Evolutionary conservation across 2,113 vertebrate genomes (phyloP).

Genomic region (Ibidorhyncha struthersii): DNA sequence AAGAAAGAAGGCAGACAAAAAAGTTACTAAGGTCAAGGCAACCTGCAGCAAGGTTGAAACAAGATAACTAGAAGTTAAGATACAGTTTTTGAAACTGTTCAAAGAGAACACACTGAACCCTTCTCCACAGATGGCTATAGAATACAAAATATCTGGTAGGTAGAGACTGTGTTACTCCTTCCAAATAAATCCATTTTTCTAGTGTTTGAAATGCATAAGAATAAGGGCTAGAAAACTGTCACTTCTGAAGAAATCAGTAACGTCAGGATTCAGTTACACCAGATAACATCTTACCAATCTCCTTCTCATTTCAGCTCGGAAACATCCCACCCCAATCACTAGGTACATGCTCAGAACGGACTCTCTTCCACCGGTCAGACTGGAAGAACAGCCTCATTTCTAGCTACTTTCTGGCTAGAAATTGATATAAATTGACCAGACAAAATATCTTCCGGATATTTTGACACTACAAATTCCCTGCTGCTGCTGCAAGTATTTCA

Average conservation of each 20-base stretch:
- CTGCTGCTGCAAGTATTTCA: neutral
- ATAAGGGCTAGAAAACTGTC: neutral
- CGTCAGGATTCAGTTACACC: neutral
- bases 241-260: neutral
- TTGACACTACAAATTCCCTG: neutral
- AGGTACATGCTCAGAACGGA: neutral
- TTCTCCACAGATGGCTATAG: neutral
- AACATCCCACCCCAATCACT: neutral
- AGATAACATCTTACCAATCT: neutral
- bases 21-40: neutral
- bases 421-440: neutral
- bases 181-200: neutral
- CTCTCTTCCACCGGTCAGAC: neutral
- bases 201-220: neutral
- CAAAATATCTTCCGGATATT: neutral
- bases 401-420: neutral
- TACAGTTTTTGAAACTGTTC: neutral
- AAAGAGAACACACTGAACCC: neutral
- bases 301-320: neutral
- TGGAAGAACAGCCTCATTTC: neutral
- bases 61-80: neutral
- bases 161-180: neutral
- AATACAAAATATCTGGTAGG: neutral
- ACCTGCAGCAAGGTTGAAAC: neutral
- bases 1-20: neutral